Evolutionary conservation across 2,113 vertebrate genomes (phyloP).

Genomic region (Acanthisitta chloris): DNA sequence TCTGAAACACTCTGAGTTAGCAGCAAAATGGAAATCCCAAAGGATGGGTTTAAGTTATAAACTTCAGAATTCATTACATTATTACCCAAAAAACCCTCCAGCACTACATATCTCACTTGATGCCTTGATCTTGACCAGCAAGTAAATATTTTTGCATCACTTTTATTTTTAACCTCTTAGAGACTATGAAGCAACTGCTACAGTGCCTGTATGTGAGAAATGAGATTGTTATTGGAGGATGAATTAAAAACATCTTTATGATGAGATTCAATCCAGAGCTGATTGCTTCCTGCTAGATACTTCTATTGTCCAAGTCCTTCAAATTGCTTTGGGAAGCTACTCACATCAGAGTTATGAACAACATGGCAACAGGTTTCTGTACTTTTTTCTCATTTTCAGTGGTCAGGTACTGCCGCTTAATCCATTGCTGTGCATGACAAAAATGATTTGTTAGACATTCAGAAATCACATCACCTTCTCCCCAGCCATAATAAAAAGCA

Average conservation of each 20-base stretch:
- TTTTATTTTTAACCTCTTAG: neutral
- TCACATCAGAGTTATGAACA: neutral
- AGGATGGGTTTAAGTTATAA: neutral
- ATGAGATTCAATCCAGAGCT: neutral
- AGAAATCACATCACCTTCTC: neutral
- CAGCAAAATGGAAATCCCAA: neutral
- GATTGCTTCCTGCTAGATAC: neutral
- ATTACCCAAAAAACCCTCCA: accelerated
- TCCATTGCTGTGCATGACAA: neutral
- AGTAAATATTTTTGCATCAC: neutral
- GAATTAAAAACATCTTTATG: neutral
- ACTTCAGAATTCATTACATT: neutral
- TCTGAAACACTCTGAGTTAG: neutral
- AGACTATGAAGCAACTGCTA: neutral
- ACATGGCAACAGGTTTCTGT: neutral
- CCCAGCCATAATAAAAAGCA: neutral
- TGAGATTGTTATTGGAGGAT: neutral
- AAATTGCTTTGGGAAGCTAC: neutral
- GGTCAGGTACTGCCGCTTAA: neutral
- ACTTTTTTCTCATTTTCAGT: neutral
- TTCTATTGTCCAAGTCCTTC: neutral
- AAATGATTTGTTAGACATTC: neutral
- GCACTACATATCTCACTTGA: neutral
- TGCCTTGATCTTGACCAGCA: neutral
- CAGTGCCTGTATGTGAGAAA: neutral